These are phyloP conservation scores for Cheilosia pagana DNA, from an alignment of 2,888 invertebrate genomes.

Conservation along the genomic window DNA sequence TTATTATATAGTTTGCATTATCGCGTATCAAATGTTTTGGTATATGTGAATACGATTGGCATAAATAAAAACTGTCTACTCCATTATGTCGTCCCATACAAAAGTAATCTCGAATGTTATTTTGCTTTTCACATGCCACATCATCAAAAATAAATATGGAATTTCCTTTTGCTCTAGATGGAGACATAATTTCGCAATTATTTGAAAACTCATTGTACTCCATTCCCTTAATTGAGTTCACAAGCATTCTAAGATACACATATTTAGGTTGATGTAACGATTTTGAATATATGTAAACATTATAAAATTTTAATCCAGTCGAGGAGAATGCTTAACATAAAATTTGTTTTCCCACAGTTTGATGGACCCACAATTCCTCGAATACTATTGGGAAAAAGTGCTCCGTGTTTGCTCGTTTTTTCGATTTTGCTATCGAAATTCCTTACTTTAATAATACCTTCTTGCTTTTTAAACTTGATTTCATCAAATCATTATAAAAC, in stretches of 20 bases:
- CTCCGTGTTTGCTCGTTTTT: constrained; percentile 70
- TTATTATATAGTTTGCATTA: constrained; percentile 79
- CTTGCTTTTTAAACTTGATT: neutral
- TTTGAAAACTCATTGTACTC: constrained; percentile 39
- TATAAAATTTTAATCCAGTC: too few species aligned
- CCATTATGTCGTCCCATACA: constrained; percentile 76
- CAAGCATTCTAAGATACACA: constrained; percentile 40
- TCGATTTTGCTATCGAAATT: neutral
- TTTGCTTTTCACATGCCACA: constrained; percentile 78
- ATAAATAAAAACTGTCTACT: constrained; percentile 79
- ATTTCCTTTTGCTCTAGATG: constrained; percentile 58
- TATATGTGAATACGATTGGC: constrained; percentile 79
- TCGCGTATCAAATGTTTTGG: constrained; percentile 80
- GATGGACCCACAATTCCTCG: neutral
- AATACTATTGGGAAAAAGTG: constrained; percentile 74
- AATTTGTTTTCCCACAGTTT: too few species aligned
- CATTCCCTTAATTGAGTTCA: constrained; percentile 25
- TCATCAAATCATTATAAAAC: neutral
- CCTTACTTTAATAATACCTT: neutral
- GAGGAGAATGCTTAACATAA: too few species aligned
- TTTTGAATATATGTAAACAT: too few species aligned
- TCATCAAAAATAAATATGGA: constrained; percentile 80
- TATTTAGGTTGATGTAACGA: too few species aligned
- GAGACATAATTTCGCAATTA: constrained; percentile 17
- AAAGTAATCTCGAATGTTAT: constrained; percentile 75